Evolutionary conservation across 2,113 vertebrate genomes (phyloP).

Genomic region (Callipepla squamata): DNA sequence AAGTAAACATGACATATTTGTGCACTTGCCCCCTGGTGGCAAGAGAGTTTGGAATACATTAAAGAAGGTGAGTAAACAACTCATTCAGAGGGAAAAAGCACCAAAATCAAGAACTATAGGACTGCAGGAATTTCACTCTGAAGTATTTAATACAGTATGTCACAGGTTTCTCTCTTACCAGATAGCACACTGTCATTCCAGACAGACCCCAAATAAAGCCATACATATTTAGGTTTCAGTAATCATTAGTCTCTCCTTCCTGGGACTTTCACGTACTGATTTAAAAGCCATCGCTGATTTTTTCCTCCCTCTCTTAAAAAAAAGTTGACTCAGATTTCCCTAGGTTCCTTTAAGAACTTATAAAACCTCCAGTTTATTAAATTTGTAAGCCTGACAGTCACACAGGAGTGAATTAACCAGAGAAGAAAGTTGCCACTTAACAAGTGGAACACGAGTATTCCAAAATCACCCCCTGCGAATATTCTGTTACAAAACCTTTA

Average conservation of each 20-base stretch:
- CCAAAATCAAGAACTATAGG: background rate
- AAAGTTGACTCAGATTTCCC: slow-evolving; percentile 25
- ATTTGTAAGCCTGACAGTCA: slow-evolving; percentile 28
- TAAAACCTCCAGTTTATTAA: slow-evolving; percentile 48
- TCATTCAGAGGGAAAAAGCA: background rate
- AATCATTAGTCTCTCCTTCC: background rate
- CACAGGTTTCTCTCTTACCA: background rate
- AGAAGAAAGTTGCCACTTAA: slow-evolving; percentile 44
- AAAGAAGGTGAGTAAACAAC: background rate
- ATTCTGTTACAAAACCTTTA: slow-evolving; percentile 40
- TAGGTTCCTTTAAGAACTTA: slow-evolving; percentile 26
- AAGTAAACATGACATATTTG: background rate
- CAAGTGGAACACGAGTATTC: slow-evolving; percentile 1
- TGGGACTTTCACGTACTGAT: background rate
- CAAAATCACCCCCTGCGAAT: slow-evolving; percentile 39
- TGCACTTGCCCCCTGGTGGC: slow-evolving; percentile 51
- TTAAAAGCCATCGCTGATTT: slow-evolving; percentile 45
- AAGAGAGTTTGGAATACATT: background rate
- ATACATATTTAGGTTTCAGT: background rate
- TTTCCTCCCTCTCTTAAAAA: background rate
- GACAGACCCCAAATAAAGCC: background rate
- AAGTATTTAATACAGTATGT: background rate
- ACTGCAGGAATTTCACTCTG: background rate
- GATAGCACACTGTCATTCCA: background rate
- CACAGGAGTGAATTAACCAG: slow-evolving; percentile 37